Evolutionary conservation across 1,140 invertebrate genomes (phyloP), one percentile per base, ranked within the genome.

Genomic region (Bathynomus jamesi): DNA sequence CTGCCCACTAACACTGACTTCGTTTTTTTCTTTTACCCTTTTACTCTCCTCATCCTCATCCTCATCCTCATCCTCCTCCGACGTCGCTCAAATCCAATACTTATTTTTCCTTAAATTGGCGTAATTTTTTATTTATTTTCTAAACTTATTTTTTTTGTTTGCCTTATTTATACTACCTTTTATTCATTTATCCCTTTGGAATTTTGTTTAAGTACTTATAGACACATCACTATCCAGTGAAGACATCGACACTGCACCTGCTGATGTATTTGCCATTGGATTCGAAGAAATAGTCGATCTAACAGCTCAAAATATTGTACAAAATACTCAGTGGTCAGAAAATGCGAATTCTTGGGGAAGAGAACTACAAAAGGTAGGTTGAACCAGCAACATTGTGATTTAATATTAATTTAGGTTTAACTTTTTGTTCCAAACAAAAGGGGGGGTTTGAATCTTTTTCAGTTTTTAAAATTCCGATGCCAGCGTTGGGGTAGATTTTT

Each of bases 221-320:
- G 84, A 85, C 28, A 75, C 70, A 68, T 79, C 79, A 67, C 72
- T 79, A 29, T 63, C 82, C n/a, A 79, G 80, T 74, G 85, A 46
- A 82, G 65, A 73, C 11, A 25, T 17, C 13, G 61, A 71, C 28
- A 85, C 79, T 30, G 81, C 69, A 64, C 82, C 83, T 28, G 81
- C 91, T 31, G 96, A 99, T 83, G 92, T 99, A 69, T 98, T 91
- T 86, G 95, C 94, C 3, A 94, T 99, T 80, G 98, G 97, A 24
- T 98, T 99, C 84, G 93, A 99, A 83, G 98, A 99, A 87, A 99
- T 99, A 78, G 96, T 99, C 10, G 97, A 99, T 85, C 84, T 99
- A 62, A 99, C 97, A 87, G 97, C 98, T 4, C 91, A 92, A 70
- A 99, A 99, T 82, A 99, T 99, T 76, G 90, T 99, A 84, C 46